Conservation (phyloP, 2,888 invertebrate genomes). For the Harpalus rubripes region DNA sequence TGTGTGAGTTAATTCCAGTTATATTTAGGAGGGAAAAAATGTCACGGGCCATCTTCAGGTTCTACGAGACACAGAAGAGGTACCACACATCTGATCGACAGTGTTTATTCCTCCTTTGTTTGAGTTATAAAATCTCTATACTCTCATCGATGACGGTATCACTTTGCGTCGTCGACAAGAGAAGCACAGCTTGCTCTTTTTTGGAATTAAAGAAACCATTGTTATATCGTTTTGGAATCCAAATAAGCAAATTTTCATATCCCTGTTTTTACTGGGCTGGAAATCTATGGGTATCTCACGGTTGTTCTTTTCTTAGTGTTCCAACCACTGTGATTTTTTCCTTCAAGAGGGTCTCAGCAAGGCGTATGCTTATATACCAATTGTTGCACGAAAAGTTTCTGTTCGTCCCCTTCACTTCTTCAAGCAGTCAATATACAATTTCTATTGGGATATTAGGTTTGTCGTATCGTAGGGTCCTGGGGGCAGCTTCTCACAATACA, state of each 20-base stretch:
- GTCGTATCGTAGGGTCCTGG: background rate
- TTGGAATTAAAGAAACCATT: background rate
- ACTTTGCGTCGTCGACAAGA: background rate
- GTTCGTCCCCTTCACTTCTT: background rate
- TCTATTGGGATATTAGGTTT: background rate
- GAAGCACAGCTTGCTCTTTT: background rate
- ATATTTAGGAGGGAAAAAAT: no score
- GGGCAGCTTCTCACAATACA: background rate
- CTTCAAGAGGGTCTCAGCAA: background rate
- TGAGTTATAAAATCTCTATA: background rate
- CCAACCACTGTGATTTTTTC: background rate
- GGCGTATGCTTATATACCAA: background rate
- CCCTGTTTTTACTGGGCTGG: background rate
- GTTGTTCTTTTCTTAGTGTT: constrained; percentile 21
- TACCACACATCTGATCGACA: background rate
- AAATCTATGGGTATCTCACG: constrained; percentile 2
- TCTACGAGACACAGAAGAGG: background rate
- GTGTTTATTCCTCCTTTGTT: background rate
- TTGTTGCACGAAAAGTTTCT: background rate
- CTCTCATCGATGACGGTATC: background rate
- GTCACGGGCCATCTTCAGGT: no score
- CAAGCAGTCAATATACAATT: background rate
- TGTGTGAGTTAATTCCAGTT: no score
- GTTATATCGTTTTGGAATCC: background rate
- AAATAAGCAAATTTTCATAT: background rate